Conservation (phyloP, 2,113 vertebrate genomes). For the Calidris pygmaea region DNA sequence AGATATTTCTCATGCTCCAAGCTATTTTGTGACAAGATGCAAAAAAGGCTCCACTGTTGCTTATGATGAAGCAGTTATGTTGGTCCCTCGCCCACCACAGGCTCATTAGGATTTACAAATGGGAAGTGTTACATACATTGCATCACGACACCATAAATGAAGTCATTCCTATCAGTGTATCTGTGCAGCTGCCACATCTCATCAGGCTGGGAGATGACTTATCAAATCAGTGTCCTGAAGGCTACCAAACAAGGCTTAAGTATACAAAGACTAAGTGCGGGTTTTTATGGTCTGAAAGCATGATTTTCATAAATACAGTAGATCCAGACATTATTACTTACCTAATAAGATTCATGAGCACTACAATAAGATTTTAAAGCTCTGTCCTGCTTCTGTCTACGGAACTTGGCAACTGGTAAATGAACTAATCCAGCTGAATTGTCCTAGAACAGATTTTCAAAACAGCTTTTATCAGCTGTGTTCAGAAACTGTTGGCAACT, state of each 20-base stretch:
- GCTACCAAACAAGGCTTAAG: background rate
- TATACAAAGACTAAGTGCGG: background rate
- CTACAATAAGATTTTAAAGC: background rate
- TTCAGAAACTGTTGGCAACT: background rate
- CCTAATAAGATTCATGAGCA: background rate
- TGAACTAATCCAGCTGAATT: background rate
- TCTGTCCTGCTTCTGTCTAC: background rate
- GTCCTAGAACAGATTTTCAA: background rate
- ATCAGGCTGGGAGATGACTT: background rate
- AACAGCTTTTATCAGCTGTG: conserved; percentile 26
- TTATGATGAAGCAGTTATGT: background rate
- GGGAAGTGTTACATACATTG: background rate
- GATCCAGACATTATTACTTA: background rate
- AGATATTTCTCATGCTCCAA: background rate
- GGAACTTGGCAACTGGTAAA: background rate
- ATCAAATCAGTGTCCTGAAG: background rate
- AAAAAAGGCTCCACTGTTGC: background rate
- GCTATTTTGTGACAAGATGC: background rate
- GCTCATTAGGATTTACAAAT: background rate
- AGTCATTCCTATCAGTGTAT: background rate
- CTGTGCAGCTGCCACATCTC: background rate
- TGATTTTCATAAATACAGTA: background rate
- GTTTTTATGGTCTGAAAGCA: background rate
- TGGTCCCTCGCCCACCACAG: background rate
- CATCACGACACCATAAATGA: accelerated